Base-by-base conservation (phyloP, 2,888 invertebrate species). In the Polymixis flavicincta region DNA sequence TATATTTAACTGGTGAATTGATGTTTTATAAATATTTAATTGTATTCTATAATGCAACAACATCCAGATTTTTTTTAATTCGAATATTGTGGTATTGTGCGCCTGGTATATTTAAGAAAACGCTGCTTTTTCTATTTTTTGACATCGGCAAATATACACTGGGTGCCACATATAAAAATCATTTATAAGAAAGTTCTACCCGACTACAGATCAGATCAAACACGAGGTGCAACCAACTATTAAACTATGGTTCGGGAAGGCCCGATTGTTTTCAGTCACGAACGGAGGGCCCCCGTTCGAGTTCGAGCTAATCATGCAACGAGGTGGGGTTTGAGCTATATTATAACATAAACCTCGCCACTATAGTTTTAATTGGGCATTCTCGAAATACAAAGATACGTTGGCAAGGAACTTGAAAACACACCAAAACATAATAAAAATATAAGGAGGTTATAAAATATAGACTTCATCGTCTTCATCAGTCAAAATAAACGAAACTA, bases 121-220 rank as follows among this genome's bases (percentile, higher is more conserved):
- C 6, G 11, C 13, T 59, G 37, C n/a, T 54, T 63, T 50, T 37
- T 61, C 25, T 14, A 75, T 32, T 50, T 25, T 50, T 64, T 63
- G n/a, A 28, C 37, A 17, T n/a, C 19, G 52, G 57, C 13, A 9
- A 52, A 19, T 48, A 54, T 50, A 77, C 9, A 71, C 67, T 76
- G 54, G 45, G 45, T 50, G 42, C 45, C 8, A 37, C 61, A 13
- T 59, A 52, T 57, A 19, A 37, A 54, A 60, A 8, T n/a, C 22
- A 52, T 37, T 59, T 55, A 48, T 55, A 55, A 55, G 37, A 52
- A 61, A 66, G 17, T 59, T 48, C n/a, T 72, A 84, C 66, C 82
- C 66, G 69, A 80, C 84, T 80, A 82, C n/a, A 45, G 59, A 63
- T 66, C 13, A 57, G 59, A 63, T 66, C 13, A 61, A 25, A 42